Percentiles rank a stretch among this genome's conserved stretches.
These are phyloP conservation scores for Iselma pallidipennis DNA, from an alignment of 2,888 invertebrate species.

Conservation along the genomic window DNA sequence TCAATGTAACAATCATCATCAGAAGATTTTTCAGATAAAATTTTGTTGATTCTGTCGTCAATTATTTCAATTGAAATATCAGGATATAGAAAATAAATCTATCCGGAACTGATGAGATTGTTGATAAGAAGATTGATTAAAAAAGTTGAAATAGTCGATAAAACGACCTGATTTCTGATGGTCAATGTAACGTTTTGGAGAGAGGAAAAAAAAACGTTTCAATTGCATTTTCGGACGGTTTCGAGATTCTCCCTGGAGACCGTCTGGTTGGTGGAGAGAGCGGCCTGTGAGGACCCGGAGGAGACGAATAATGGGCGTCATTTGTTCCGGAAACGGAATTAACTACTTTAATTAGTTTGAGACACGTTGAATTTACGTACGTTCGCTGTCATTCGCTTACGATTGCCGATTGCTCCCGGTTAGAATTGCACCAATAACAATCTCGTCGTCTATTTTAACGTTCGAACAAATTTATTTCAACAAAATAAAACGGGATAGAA, in stretches of 20 bases:
- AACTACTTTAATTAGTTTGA: constrained; percentile 59
- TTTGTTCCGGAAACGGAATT: constrained; percentile 57
- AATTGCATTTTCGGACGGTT: neutral
- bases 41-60: neutral
- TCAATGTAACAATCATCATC: neutral
- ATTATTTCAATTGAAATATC: neutral
- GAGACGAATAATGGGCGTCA: constrained; percentile 54
- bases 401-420: constrained; percentile 47
- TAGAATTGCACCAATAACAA: constrained; percentile 49
- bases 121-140: too few relatives aligned
- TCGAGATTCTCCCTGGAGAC: constrained; percentile 27
- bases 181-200: too few relatives aligned
- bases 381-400: constrained; percentile 50
- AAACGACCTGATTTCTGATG: too few relatives aligned
- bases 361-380: constrained; percentile 57
- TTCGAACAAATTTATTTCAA: constrained; percentile 43
- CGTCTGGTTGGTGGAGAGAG: constrained; percentile 37
- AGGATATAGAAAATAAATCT: neutral
- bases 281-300: constrained; percentile 41
- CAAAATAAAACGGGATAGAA: neutral
- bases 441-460: constrained; percentile 46
- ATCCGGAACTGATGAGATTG: neutral
- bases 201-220: neutral
- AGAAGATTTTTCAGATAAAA: neutral
- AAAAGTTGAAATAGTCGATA: too few relatives aligned